These are phyloP conservation scores for Oligia fasciuncula DNA, from an alignment of 2,888 invertebrate genomes.

Conservation along the genomic window DNA sequence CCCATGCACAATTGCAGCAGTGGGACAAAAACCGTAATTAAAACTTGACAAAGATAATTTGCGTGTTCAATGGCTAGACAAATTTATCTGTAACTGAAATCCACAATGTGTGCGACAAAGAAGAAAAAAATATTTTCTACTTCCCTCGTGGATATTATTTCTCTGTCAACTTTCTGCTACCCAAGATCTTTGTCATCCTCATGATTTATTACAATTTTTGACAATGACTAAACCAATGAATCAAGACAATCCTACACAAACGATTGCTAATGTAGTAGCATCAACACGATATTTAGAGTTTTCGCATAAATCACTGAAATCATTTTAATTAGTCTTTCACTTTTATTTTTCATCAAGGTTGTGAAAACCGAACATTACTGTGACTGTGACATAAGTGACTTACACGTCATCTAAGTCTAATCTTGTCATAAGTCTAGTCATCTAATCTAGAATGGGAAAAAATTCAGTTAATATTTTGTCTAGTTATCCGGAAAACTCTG, in stretches of 20 bases:
- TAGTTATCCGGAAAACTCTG: conserved; percentile 21
- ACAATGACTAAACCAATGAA: conserved; percentile 10
- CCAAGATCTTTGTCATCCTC: background rate
- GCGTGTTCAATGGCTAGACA: conserved; percentile 17
- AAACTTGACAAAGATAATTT: conserved; percentile 35
- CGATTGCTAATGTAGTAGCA: background rate
- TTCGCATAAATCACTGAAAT: conserved; percentile 16
- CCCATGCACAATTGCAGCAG: conserved; percentile 37
- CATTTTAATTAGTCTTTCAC: conserved; percentile 6
- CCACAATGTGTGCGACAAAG: background rate
- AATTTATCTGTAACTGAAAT: conserved; percentile 2
- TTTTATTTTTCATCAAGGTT: conserved; percentile 8
- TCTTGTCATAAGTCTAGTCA: background rate
- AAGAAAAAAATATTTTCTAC: background rate
- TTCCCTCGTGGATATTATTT: background rate
- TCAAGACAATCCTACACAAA: conserved; percentile 1
- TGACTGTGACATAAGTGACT: background rate
- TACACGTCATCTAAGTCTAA: background rate
- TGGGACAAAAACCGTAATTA: conserved; percentile 53
- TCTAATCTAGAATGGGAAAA: background rate
- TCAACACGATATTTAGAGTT: background rate
- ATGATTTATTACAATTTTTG: conserved; percentile 1
- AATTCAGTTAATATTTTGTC: conserved; percentile 3
- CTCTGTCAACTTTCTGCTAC: background rate
- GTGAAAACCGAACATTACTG: background rate